A percentile compares a stretch with the other conserved stretches of the same genome.
phyloP scores from a whole-genome alignment of 2,113 vertebrate species.

The Hepsetus odoe region DNA sequence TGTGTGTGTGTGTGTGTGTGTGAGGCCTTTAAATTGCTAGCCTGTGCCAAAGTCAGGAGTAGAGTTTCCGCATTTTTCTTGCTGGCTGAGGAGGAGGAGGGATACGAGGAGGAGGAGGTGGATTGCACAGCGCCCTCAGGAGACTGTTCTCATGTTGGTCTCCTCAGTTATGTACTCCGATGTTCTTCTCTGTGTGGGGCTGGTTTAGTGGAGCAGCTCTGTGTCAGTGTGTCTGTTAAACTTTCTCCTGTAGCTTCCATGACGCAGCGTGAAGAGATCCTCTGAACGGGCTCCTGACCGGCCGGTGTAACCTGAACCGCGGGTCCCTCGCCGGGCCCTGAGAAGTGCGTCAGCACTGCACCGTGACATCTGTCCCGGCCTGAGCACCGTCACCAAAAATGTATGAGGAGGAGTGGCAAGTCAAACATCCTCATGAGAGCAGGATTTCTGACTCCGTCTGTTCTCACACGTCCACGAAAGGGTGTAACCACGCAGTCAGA shows the following conservation, averaged over 20 bases:
- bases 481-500: no score
- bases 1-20: no score
- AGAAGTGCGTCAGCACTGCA: not conserved
- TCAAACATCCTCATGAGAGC: not conserved
- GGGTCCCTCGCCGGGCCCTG: not conserved
- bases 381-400: not conserved
- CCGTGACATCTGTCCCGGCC: not conserved
- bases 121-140: no score
- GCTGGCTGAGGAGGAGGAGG: no score
- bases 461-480: no score
- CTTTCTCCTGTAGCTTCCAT: not conserved
- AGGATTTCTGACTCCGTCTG: not conserved
- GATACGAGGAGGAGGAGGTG: no score
- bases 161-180: not conserved
- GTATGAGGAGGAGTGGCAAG: not conserved
- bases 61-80: no score
- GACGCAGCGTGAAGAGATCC: not conserved
- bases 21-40: no score
- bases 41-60: no score
- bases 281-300: not conserved
- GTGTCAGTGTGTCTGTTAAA: not conserved
- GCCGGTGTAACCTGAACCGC: not conserved
- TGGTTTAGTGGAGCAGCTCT: not conserved
- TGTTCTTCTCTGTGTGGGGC: not conserved
- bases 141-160: not conserved